A percentile compares a stretch with the other conserved stretches of the same genome.
phyloP scores from a whole-genome alignment of 2,888 invertebrate species.

The Drosophila tanythrix region DNA sequence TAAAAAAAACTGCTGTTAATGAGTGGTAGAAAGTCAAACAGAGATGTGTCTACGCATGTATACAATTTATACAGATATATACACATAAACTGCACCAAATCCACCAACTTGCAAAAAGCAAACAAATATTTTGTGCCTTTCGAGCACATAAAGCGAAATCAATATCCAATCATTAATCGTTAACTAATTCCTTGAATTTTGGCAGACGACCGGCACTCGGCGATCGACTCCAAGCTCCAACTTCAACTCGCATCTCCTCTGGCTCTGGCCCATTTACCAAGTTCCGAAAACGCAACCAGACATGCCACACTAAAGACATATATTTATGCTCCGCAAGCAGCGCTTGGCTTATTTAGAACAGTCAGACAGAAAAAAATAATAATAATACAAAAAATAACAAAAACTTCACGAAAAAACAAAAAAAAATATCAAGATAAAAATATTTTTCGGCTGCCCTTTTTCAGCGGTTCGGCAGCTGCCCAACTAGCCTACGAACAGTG shows the following conservation, averaged over 20 bases:
- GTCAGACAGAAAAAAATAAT: constrained; percentile 28
- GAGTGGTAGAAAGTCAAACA: constrained; percentile 39
- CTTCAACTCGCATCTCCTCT: constrained; percentile 9
- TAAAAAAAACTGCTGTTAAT: constrained; percentile 31
- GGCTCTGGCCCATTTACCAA: constrained; percentile 66
- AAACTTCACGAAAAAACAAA: constrained; percentile 22
- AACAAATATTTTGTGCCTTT: constrained; percentile 13
- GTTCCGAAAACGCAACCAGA: constrained; percentile 76
- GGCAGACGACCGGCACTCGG: constrained; percentile 52
- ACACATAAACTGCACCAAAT: neutral
- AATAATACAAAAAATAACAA: constrained; percentile 28
- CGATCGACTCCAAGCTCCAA: constrained; percentile 17
- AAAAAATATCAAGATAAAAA: constrained; percentile 77
- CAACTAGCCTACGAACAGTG: constrained; percentile 39
- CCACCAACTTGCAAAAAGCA: neutral
- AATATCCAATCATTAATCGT: constrained; percentile 81
- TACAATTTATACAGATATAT: neutral
- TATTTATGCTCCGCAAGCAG: constrained; percentile 70
- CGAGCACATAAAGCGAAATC: constrained; percentile 56
- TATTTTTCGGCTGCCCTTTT: constrained; percentile 76
- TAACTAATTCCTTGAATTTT: constrained; percentile 80
- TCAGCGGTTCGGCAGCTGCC: constrained; percentile 55
- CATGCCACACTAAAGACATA: constrained; percentile 78
- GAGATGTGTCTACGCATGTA: neutral
- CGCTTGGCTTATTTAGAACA: constrained; percentile 76